Percentiles rank a stretch among this genome's conserved stretches.
Evolutionary conservation across 1,140 invertebrate species (phyloP).

Genomic region (Lutraria rhynchaena): DNA sequence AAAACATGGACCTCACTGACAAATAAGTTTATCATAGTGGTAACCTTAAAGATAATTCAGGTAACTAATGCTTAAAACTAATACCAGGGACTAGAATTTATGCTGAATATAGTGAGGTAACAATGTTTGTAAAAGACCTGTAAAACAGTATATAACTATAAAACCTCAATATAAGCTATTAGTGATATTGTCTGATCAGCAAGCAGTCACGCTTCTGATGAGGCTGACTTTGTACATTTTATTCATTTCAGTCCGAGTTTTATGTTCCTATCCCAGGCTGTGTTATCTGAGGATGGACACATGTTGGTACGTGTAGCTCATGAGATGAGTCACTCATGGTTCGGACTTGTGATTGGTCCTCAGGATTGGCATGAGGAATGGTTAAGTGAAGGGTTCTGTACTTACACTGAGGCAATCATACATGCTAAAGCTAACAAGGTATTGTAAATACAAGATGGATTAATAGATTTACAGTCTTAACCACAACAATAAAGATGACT

Average conservation of each 20-base stretch:
- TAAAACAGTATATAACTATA: too few relatives aligned
- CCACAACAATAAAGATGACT: too few relatives aligned
- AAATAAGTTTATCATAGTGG: not conserved
- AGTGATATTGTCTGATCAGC: too few relatives aligned
- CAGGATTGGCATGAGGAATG: constrained; percentile 83
- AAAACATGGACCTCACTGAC: not conserved
- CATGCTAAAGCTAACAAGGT: constrained; percentile 68
- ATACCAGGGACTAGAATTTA: too few relatives aligned
- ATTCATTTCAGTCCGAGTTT: constrained; percentile 78
- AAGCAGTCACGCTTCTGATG: too few relatives aligned
- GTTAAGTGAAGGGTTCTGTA: constrained; percentile 83
- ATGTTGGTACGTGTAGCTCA: constrained; percentile 79
- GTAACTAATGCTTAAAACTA: too few relatives aligned
- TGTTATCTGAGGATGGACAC: constrained; percentile 73
- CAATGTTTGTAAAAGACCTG: too few relatives aligned
- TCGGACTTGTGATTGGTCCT: constrained; percentile 82
- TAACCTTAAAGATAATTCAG: not conserved
- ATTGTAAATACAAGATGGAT: not conserved
- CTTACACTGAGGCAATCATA: constrained; percentile 81
- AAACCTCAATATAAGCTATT: too few relatives aligned
- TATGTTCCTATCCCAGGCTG: constrained; percentile 82
- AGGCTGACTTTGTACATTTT: too few relatives aligned
- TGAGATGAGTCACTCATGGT: constrained; percentile 82
- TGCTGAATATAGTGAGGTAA: too few relatives aligned
- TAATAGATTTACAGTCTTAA: too few relatives aligned